phyloP scores from a whole-genome alignment of 2,113 vertebrate species.

The Heterotis niloticus region DNA sequence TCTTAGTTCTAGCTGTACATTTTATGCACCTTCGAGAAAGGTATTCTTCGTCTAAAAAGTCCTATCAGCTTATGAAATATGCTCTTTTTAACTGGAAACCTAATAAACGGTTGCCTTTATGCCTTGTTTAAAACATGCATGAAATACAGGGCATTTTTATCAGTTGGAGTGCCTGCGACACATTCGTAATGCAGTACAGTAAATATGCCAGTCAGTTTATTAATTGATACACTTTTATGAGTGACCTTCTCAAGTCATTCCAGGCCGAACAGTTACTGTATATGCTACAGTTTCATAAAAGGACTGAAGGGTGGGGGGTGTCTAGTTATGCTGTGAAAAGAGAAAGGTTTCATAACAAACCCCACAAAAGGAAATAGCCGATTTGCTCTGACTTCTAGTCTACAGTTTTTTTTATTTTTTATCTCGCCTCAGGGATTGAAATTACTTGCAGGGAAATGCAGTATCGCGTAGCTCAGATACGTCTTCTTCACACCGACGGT shows the following conservation, averaged over 20 bases:
- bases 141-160: too few relatives aligned
- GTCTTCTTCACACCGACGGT: slow-evolving; percentile 11
- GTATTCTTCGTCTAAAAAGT: too few relatives aligned
- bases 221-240: neutral
- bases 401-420: neutral
- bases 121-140: too few relatives aligned
- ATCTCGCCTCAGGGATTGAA: neutral
- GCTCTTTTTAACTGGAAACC: too few relatives aligned
- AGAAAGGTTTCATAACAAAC: slow-evolving; percentile 5
- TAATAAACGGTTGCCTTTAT: too few relatives aligned
- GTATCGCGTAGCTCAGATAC: neutral
- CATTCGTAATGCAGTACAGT: neutral
- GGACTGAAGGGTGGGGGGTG: neutral
- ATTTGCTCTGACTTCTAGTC: neutral
- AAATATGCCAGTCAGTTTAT: neutral
- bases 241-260: neutral
- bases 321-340: neutral
- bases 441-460: slow-evolving; percentile 7
- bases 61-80: too few relatives aligned
- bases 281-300: neutral
- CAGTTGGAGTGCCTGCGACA: too few relatives aligned
- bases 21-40: too few relatives aligned
- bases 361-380: neutral
- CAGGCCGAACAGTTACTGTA: neutral
- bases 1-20: too few relatives aligned